Base-by-base conservation (phyloP, 2,888 invertebrate species). In the Sclerodermus sp. region DNA sequence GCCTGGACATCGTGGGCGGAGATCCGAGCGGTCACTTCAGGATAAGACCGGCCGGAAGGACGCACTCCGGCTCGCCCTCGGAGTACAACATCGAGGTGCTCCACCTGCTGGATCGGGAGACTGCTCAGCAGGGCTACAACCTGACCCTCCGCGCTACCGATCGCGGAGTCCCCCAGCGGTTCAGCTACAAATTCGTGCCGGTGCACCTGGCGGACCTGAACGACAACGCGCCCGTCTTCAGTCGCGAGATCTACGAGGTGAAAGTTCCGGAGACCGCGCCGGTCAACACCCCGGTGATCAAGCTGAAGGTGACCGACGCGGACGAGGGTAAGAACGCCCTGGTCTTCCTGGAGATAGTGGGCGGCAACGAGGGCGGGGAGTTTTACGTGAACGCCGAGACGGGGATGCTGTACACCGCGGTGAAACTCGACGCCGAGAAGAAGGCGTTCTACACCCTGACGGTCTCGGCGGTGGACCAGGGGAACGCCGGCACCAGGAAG, bases 21-120 rank as follows among this genome's bases (percentile, higher is more conserved):
- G 94, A 95, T 77, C 90, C 93, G 0, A 90, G 93, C 64, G 92
- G 93, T 0, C 89, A 92, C 78, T 95, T 96, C 78, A 83, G 90
- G 45, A 87, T 96, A 46, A 81, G 85, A 40, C 84, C 87, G 0
- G 70, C 64, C 16, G 53, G 53, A 5, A 63, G 67, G 0, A 60
- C 68, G 2, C 62, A 69, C 37, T 78, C 80, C 4, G n/a, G n/a
- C n/a, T 23, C 23, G 8, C 23, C 23, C 23, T 87, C 87, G 42
- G 91, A 91, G 77, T 92, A 84, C 76, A 90, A 89, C 68, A 88
- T 96, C 55, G 86, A 91, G 59, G 88, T 92, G 29, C 83, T 89
- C 58, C 86, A 88, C 54, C 79, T 90, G 48, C 79, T 93, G 45
- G 91, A 92, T 71, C 83, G 91, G n/a, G 91, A 91, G 73, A 81